Evolutionary conservation across 2,113 vertebrate species (phyloP).

Genomic region (Stigmatopora argus): DNA sequence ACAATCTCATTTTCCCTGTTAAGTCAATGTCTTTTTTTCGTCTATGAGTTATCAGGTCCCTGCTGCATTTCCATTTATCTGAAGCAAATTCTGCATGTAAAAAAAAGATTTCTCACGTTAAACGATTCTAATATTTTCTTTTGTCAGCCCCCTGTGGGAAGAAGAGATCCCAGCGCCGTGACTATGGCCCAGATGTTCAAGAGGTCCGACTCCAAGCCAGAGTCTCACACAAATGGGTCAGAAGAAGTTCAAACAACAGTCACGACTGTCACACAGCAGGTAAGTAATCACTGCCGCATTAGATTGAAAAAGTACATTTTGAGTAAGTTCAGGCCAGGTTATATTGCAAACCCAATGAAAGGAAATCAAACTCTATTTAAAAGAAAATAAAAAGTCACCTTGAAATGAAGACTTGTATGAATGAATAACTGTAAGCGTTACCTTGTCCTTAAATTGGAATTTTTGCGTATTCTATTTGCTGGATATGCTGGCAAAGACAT

Average conservation of each 20-base stretch:
- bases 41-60: not conserved
- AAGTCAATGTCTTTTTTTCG: constrained; percentile 3
- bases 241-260: constrained; percentile 49
- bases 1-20: not conserved
- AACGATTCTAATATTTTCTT: constrained; percentile 7
- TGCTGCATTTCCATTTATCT: constrained; percentile 19
- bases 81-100: not conserved
- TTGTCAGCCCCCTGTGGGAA: constrained; percentile 70
- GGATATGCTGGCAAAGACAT: no score
- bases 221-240: constrained; percentile 62
- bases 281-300: constrained; percentile 23
- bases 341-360: no score
- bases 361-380: no score
- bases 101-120: not conserved
- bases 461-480: no score
- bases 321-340: no score
- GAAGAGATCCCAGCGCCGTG: constrained; percentile 69
- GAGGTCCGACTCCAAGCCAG: constrained; percentile 48
- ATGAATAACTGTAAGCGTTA: no score
- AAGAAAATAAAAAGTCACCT: no score
- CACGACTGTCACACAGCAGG: constrained; percentile 57
- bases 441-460: no score
- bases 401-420: no score
- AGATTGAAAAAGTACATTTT: no score
- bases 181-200: constrained; percentile 62